Conservation (phyloP, 2,113 vertebrate species). For the Tetraodon nigroviridis region DNA sequence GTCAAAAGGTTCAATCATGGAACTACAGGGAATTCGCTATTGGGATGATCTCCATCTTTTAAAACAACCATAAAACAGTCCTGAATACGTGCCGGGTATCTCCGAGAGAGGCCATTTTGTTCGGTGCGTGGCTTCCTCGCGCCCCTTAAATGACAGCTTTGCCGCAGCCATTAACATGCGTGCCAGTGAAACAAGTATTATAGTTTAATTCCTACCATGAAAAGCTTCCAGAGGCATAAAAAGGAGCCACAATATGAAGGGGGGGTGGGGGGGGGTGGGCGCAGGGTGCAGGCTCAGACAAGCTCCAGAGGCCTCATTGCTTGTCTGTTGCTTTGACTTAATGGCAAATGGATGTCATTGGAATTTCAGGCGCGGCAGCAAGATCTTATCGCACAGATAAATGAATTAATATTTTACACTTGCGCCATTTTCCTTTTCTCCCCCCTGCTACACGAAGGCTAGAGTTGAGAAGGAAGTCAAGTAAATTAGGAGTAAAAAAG, state of each 20-base stretch:
- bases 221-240: conserved; percentile 72
- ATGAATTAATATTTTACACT: conserved; percentile 79
- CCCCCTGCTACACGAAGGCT: conserved; percentile 50
- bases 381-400: conserved; percentile 75
- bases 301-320: conserved; percentile 63
- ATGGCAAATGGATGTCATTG: conserved; percentile 74
- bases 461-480: conserved; percentile 62
- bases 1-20: conserved; percentile 49
- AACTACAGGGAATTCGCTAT: conserved; percentile 57
- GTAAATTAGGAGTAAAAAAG: conserved; percentile 69
- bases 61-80: conserved; percentile 52
- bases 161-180: conserved; percentile 63
- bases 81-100: conserved; percentile 48
- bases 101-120: conserved; percentile 68
- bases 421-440: conserved; percentile 57
- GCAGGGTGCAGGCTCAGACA: conserved; percentile 57
- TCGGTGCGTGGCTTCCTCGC: conserved; percentile 55
- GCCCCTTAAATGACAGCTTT: conserved; percentile 70
- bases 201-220: conserved; percentile 75
- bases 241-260: conserved; percentile 42
- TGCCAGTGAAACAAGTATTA: conserved; percentile 73
- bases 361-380: conserved; percentile 72
- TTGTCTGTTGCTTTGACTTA: conserved; percentile 68
- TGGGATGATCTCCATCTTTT: conserved; percentile 58
- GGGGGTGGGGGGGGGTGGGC: conserved; percentile 30